A percentile compares a stretch with the other conserved stretches of the same genome.
Evolutionary conservation across 2,113 vertebrate genomes (phyloP).

Genomic region (Hymenochirus boettgeri): DNA sequence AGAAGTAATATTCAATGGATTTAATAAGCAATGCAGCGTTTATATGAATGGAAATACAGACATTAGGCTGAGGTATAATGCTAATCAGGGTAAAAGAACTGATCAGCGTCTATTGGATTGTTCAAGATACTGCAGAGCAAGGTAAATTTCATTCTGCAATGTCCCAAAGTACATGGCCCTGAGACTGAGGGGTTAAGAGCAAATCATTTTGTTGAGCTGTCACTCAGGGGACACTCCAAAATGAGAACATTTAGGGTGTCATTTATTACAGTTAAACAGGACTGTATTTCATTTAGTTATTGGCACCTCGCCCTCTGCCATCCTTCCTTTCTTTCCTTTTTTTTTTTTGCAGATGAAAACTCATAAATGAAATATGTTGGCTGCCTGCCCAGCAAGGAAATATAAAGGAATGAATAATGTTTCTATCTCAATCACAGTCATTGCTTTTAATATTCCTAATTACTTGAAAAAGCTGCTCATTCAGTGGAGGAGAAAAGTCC

Average conservation of each 20-base stretch:
- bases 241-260: constrained; percentile 60
- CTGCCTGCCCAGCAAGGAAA: constrained; percentile 86
- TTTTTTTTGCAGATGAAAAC: constrained; percentile 76
- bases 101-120: too few relatives aligned
- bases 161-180: background rate
- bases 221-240: constrained; percentile 37
- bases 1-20: too few relatives aligned
- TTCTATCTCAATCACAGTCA: constrained; percentile 89
- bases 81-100: too few relatives aligned
- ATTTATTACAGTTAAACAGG: constrained; percentile 85
- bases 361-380: constrained; percentile 96
- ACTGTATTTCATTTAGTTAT: constrained; percentile 97
- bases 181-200: constrained; percentile 24
- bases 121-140: too few relatives aligned
- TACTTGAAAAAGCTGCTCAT: constrained; percentile 77
- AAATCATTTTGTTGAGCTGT: constrained; percentile 31
- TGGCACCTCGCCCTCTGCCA: constrained; percentile 78
- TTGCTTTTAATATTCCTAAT: constrained; percentile 88
- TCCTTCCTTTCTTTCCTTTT: constrained; percentile 32
- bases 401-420: constrained; percentile 96
- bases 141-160: too few relatives aligned
- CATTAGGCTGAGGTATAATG: too few relatives aligned
- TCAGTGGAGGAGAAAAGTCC: constrained; percentile 62
- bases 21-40: too few relatives aligned
- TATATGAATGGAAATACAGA: too few relatives aligned